Conservation (phyloP, 2,797 vertebrate genomes). For the Balearica regulorum region DNA sequence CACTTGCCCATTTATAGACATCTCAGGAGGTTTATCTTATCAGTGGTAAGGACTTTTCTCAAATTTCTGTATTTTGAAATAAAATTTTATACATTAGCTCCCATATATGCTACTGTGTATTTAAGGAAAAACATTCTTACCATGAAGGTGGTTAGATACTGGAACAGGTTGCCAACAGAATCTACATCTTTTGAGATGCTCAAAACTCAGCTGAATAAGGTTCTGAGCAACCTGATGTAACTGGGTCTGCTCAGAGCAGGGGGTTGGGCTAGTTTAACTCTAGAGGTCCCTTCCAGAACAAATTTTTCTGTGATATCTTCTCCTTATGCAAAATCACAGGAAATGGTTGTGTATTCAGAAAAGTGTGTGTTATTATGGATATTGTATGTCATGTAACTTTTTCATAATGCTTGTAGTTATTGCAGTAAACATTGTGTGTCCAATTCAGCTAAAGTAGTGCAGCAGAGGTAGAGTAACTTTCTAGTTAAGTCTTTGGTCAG, state of each 20-base stretch:
- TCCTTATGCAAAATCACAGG: neutral
- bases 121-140: neutral
- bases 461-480: neutral
- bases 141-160: neutral
- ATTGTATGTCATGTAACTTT: rapidly evolving
- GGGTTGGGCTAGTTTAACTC: neutral
- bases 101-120: neutral
- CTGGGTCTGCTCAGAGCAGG: neutral
- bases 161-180: neutral
- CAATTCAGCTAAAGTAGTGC: neutral
- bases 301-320: neutral
- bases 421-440: neutral
- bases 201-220: neutral
- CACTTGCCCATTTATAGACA: slow-evolving; percentile 95
- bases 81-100: neutral
- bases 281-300: neutral
- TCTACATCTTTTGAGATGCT: neutral
- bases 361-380: neutral
- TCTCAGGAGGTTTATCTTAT: slow-evolving; percentile 93
- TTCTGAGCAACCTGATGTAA: neutral
- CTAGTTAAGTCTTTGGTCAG: neutral
- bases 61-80: neutral
- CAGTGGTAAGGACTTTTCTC: slow-evolving; percentile 83
- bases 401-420: neutral
- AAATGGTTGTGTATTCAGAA: neutral